Conservation (phyloP, 2,888 invertebrate species). For the Eurytoma californica region DNA sequence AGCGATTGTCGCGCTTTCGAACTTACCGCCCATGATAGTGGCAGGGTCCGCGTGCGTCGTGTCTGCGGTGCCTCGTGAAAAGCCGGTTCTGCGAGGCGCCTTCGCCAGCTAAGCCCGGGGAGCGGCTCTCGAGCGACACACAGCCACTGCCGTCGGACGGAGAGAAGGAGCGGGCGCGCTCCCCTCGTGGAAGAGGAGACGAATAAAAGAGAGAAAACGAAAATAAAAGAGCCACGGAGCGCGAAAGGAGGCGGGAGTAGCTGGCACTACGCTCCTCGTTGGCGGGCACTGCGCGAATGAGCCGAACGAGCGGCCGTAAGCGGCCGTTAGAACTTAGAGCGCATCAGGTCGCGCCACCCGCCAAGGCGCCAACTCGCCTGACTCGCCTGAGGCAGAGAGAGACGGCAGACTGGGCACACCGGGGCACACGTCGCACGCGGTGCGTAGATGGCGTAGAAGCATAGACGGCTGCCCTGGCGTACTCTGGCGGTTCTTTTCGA, state of each 20-base stretch:
- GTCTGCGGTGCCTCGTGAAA: not conserved
- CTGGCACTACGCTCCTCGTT: constrained; percentile 8
- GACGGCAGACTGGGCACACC: too few relatives aligned
- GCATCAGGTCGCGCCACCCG: too few relatives aligned
- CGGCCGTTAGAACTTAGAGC: too few relatives aligned
- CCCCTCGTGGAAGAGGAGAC: not conserved
- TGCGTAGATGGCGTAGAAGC: constrained; percentile 5
- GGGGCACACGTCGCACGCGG: too few relatives aligned
- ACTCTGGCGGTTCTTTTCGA: not conserved
- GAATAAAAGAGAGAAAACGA: not conserved
- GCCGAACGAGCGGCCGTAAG: not conserved
- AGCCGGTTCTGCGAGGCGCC: not conserved
- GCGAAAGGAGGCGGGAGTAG: not conserved
- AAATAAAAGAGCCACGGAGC: not conserved
- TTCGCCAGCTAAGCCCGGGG: not conserved
- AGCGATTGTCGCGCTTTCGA: not conserved
- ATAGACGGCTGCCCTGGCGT: not conserved
- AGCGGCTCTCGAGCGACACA: not conserved
- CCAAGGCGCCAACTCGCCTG: too few relatives aligned
- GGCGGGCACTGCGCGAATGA: constrained; percentile 31
- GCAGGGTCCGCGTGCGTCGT: constrained; percentile 47
- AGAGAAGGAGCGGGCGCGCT: not conserved
- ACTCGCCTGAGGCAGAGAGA: too few relatives aligned
- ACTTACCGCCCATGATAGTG: constrained; percentile 69
- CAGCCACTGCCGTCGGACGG: not conserved